A percentile compares a stretch with the other conserved stretches of the same genome.
Conservation (phyloP, 1,140 invertebrate species). For the Alviniconcha marisindica region DNA sequence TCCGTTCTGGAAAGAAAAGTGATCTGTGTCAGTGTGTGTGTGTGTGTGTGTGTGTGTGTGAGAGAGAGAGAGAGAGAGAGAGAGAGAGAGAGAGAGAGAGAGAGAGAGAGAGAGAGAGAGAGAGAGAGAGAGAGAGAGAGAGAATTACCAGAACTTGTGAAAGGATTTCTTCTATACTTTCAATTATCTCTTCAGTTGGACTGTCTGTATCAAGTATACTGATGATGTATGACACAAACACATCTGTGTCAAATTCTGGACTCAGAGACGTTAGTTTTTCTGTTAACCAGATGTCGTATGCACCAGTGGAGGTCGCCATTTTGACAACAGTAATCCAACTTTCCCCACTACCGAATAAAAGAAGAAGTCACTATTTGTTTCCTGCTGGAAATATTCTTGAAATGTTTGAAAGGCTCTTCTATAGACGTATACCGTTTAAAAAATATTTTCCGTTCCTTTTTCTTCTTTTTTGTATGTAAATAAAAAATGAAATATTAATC, state of each 20-base stretch:
- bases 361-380: no score
- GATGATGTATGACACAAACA: slow-evolving; percentile 69
- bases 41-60: slow-evolving; percentile 19
- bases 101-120: background rate
- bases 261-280: slow-evolving; percentile 62
- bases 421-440: no score
- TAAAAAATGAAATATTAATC: no score
- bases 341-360: no score
- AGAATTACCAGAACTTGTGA: slow-evolving; percentile 57
- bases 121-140: background rate
- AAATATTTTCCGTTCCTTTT: no score
- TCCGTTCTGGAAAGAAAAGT: no score
- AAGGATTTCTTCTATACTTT: slow-evolving; percentile 60
- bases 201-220: slow-evolving; percentile 65
- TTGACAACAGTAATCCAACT: slow-evolving; percentile 26
- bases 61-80: slow-evolving; percentile 1
- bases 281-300: slow-evolving; percentile 63
- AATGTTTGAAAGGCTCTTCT: no score
- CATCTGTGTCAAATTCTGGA: slow-evolving; percentile 65
- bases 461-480: no score
- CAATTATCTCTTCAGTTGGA: slow-evolving; percentile 57
- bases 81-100: background rate
- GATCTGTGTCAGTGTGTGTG: background rate
- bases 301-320: slow-evolving; percentile 59
- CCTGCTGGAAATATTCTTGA: no score